Evolutionary conservation across 2,113 vertebrate species (phyloP).

Genomic region (Micromys minutus): DNA sequence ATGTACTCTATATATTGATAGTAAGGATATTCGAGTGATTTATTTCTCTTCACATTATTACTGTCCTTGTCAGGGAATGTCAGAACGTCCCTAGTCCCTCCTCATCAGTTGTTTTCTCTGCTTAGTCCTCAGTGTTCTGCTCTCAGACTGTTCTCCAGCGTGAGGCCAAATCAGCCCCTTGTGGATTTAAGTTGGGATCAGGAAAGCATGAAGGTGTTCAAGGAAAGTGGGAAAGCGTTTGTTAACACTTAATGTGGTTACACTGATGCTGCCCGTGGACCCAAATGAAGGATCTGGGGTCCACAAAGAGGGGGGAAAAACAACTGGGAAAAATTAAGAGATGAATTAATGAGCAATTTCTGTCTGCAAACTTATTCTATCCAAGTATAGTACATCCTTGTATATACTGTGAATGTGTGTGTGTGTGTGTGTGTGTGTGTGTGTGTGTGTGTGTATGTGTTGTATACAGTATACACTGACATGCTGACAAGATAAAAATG

Average conservation of each 20-base stretch:
- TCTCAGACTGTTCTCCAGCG: neutral
- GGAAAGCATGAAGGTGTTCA: neutral
- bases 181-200: neutral
- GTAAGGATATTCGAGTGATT: conserved; percentile 52
- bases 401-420: too few species aligned
- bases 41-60: conserved; percentile 47
- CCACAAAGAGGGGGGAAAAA: neutral
- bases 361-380: neutral
- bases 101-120: neutral
- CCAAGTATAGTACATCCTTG: neutral
- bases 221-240: neutral
- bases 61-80: conserved; percentile 8
- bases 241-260: neutral
- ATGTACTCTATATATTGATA: conserved; percentile 52
- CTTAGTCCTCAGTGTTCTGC: neutral
- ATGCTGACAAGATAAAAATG: neutral
- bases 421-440: too few species aligned
- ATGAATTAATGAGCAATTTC: too few species aligned
- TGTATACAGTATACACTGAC: too few species aligned
- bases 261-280: neutral
- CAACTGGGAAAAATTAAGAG: neutral
- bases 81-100: neutral
- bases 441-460: too few species aligned
- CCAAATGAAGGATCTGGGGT: neutral
- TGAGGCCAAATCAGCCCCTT: neutral